Evolutionary conservation across 2,888 invertebrate genomes (phyloP), one percentile per base, ranked within the genome.

Genomic region (Ceratothoa steindachneri): DNA sequence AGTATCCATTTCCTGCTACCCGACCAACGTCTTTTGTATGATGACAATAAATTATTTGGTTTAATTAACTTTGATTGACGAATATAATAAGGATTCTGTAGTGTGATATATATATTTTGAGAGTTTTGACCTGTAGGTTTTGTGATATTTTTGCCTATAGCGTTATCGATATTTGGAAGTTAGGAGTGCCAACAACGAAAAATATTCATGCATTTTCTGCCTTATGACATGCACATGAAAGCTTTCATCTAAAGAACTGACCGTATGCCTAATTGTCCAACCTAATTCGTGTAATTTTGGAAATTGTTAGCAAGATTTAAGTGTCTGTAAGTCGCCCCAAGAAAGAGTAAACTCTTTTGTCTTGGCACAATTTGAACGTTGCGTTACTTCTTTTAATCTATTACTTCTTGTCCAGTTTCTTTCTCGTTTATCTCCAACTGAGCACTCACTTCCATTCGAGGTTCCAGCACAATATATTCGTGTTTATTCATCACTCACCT

Each of bases 111-210:
- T 60, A 60, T 60, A 22, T 22, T 22, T 24, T 12, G 27, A 60
- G 12, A 60, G 24, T 24, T 60, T 60, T n/a, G 15, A 60, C 12
- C 12, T 7, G 60, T 60, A 60, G 24, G 60, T 24, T 60, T 60
- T 60, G 60, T 60, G 60, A 60, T 60, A 60, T 60, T 60, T 51
- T 60, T 60, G 60, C 60, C 60, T 60, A 60, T 24, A 24, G n/a
- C 60, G n/a, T 60, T 60, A 24, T 60, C 22, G 24, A 24, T 60
- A 24, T 24, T 60, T 60, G 12, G 24, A 60, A 22, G 12, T 60
- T n/a, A 60, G 24, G 24, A 24, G 27, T 60, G 27, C n/a, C 1
- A 41, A 60, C 60, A 60, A 60, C 60, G 60, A 60, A 60, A 60
- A 24, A 24, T 51, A 19, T n/a, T 60, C 22, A n/a, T 41, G 7